Conservation (phyloP, 1,140 invertebrate species). For the Melitaea cinxia region DNA sequence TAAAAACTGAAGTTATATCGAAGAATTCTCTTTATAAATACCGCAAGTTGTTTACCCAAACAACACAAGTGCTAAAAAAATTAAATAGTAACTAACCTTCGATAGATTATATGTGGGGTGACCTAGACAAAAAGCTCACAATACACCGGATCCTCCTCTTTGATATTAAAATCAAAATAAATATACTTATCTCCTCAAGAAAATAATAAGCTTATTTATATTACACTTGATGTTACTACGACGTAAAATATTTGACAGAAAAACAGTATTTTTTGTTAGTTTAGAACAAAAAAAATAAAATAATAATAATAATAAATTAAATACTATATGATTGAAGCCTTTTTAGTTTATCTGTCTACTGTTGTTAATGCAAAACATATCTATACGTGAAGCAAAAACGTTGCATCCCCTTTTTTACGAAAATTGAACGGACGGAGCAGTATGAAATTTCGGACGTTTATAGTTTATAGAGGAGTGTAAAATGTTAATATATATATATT, state of each 20-base stretch:
- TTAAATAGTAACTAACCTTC: neutral
- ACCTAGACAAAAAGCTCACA: neutral
- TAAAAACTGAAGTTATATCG: neutral
- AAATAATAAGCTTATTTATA: neutral
- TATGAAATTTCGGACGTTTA: no score
- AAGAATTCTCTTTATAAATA: neutral
- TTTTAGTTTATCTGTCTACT: no score
- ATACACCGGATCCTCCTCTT: neutral
- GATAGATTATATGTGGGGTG: constrained; percentile 12
- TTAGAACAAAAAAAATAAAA: neutral
- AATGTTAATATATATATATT: no score
- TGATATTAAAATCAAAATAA: neutral
- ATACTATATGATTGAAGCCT: no score
- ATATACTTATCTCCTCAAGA: neutral
- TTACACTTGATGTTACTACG: neutral
- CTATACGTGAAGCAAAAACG: no score
- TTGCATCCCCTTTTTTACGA: no score
- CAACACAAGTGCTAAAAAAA: constrained; percentile 32
- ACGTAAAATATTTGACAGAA: no score
- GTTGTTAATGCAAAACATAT: no score
- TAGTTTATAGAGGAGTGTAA: no score
- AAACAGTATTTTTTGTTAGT: no score
- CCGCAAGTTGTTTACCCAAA: neutral
- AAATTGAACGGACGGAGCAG: no score
- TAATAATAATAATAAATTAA: no score